These are phyloP conservation scores for Chouioia cunea DNA, from an alignment of 2,888 invertebrate genomes.

Conservation along the genomic window DNA sequence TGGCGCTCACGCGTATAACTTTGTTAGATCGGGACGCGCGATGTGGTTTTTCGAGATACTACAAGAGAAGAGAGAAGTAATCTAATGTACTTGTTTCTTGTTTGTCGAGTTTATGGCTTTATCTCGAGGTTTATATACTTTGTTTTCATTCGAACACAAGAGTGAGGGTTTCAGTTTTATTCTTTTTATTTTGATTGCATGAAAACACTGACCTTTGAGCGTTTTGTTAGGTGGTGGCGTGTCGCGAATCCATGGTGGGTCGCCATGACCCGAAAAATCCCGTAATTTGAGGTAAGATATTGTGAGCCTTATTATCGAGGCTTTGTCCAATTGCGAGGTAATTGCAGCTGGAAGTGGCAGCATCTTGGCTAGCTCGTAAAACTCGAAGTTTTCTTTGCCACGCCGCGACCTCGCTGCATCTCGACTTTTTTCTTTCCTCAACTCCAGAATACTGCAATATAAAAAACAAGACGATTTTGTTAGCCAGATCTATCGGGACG, in stretches of 20 bases:
- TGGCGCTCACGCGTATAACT: slow-evolving; percentile 1
- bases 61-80: no score
- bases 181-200: neutral
- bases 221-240: slow-evolving; percentile 83
- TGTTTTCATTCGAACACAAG: no score
- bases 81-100: no score
- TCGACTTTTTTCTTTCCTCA: slow-evolving; percentile 93
- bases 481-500: no score
- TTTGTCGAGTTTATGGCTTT: no score
- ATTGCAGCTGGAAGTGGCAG: slow-evolving; percentile 90
- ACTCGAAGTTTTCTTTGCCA: slow-evolving; percentile 96
- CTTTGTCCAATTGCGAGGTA: slow-evolving; percentile 94
- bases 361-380: slow-evolving; percentile 96
- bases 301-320: slow-evolving; percentile 95
- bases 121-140: no score
- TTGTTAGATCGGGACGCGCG: slow-evolving; percentile 12
- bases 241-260: slow-evolving; percentile 94
- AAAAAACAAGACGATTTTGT: slow-evolving; percentile 11
- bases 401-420: slow-evolving; percentile 92
- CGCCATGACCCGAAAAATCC: slow-evolving; percentile 95
- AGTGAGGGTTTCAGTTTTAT: no score
- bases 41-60: slow-evolving; percentile 8
- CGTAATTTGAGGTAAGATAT: slow-evolving; percentile 95
- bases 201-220: slow-evolving; percentile 78
- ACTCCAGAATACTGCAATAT: slow-evolving; percentile 88